These are phyloP conservation scores for Cossypha caffra DNA, from an alignment of 2,797 vertebrate species.

Conservation along the genomic window DNA sequence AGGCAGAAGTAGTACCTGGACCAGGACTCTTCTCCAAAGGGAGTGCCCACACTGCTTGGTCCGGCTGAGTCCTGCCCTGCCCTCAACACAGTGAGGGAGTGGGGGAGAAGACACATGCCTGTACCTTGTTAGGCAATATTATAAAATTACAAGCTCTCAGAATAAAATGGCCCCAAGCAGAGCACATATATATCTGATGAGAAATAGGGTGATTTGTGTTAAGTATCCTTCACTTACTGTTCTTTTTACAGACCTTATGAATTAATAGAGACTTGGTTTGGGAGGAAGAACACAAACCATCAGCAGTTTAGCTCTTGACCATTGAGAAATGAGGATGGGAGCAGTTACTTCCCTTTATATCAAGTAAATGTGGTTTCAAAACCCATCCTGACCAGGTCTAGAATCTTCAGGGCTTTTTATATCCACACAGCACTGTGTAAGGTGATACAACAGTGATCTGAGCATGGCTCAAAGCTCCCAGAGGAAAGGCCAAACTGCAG, in stretches of 20 bases:
- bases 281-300: neutral
- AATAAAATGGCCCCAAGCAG: neutral
- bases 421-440: neutral
- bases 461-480: neutral
- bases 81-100: neutral
- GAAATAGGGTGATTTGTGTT: neutral
- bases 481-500: neutral
- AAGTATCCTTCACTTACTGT: neutral
- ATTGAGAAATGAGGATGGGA: neutral
- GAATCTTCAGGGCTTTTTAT: neutral
- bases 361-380: neutral
- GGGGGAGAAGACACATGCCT: neutral
- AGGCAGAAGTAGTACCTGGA: neutral
- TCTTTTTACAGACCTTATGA: neutral
- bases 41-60: neutral
- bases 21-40: neutral
- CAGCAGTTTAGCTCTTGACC: neutral
- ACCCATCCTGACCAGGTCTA: neutral
- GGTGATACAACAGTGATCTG: fast-evolving
- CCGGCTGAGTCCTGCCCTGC: neutral
- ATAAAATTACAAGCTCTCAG: neutral
- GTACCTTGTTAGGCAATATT: neutral
- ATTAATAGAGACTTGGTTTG: neutral
- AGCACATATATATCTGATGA: neutral
- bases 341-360: neutral